A percentile compares a stretch with the other conserved stretches of the same genome.
phyloP scores from a whole-genome alignment of 2,888 invertebrate genomes.

The Noctua pronuba region DNA sequence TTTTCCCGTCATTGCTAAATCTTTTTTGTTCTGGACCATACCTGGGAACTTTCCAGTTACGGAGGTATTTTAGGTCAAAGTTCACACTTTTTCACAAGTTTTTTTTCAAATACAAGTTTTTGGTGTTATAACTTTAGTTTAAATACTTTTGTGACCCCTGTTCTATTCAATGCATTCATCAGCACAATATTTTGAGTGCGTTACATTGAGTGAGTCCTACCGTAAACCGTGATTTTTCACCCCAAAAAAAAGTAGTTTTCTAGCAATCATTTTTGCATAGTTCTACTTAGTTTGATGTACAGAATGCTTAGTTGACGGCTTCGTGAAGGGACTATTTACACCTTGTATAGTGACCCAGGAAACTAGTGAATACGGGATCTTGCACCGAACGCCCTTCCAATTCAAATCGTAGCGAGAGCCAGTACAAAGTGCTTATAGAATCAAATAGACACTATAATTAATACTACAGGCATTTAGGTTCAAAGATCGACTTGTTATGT shows the following conservation, averaged over 20 bases:
- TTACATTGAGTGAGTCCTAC: background rate
- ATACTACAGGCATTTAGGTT: conserved; percentile 1
- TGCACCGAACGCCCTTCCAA: background rate
- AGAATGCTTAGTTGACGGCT: background rate
- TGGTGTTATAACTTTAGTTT: background rate
- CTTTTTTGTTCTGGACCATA: too few relatives aligned
- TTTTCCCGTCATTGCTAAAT: too few relatives aligned
- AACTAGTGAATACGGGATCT: background rate
- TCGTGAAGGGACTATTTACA: background rate
- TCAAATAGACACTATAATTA: background rate
- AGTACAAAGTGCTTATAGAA: background rate
- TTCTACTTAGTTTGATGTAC: background rate
- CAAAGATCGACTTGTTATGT: conserved; percentile 17
- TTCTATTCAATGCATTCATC: background rate
- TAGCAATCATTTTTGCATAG: background rate
- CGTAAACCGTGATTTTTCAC: background rate
- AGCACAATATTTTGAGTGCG: background rate
- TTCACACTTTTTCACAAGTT: too few relatives aligned
- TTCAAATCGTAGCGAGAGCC: background rate
- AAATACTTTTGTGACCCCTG: background rate
- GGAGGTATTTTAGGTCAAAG: too few relatives aligned
- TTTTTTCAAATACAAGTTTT: too few relatives aligned
- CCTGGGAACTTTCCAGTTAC: too few relatives aligned
- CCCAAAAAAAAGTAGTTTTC: background rate
- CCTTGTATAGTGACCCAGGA: background rate